These are phyloP conservation scores for Cheilosia scutellata DNA, from an alignment of 2,888 invertebrate species.

Conservation along the genomic window DNA sequence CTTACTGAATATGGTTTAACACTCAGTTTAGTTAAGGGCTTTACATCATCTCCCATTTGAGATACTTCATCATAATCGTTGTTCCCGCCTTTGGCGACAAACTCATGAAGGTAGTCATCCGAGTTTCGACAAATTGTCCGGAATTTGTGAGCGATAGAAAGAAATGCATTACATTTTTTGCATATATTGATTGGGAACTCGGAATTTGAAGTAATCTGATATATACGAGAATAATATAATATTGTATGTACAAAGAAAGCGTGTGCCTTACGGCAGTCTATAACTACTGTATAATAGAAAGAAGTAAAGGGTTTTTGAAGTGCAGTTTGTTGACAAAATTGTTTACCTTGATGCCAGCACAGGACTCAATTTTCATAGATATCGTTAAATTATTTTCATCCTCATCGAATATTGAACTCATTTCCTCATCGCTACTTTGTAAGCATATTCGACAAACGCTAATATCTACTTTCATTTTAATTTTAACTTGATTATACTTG, in stretches of 20 bases:
- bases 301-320: not conserved
- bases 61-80: slow-evolving; percentile 43
- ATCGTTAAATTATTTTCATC: slow-evolving; percentile 75
- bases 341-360: slow-evolving; percentile 80
- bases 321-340: slow-evolving; percentile 36
- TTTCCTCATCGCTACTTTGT: slow-evolving; percentile 79
- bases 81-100: slow-evolving; percentile 75
- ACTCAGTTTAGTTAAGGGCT: not conserved
- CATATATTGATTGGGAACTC: slow-evolving; percentile 82
- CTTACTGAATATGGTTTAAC: slow-evolving; percentile 14
- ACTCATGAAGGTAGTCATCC: slow-evolving; percentile 81
- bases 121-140: slow-evolving; percentile 82
- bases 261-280: not conserved
- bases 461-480: slow-evolving; percentile 76
- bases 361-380: slow-evolving; percentile 80
- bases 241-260: not conserved
- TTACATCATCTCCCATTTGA: slow-evolving; percentile 15
- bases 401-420: slow-evolving; percentile 80
- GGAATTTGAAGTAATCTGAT: slow-evolving; percentile 78
- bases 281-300: no score
- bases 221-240: not conserved
- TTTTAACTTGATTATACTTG: not conserved
- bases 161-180: slow-evolving; percentile 79
- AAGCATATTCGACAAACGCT: slow-evolving; percentile 81
- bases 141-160: slow-evolving; percentile 82